A percentile compares a stretch with the other conserved stretches of the same genome.
Evolutionary conservation across 2,797 vertebrate species (phyloP).

Genomic region (Rhinoraja longicauda): DNA sequence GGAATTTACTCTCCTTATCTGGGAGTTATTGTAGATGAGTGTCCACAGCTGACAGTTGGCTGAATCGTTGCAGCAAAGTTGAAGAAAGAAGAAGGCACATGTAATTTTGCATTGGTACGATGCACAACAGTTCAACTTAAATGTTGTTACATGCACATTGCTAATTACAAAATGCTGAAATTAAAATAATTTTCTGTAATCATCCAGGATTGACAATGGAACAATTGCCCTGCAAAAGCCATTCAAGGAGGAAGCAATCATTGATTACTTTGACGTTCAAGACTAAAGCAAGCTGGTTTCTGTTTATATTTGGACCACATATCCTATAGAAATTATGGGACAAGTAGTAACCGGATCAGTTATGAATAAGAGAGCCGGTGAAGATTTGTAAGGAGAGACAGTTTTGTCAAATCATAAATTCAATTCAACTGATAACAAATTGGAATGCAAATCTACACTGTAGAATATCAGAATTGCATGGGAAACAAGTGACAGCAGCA

Average conservation of each 20-base stretch:
- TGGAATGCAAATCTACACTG: not conserved
- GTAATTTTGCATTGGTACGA: too few relatives aligned
- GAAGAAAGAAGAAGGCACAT: too few relatives aligned
- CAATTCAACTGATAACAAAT: not conserved
- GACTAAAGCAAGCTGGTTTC: conserved; percentile 57
- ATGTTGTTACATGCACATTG: not conserved
- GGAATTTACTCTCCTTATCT: too few relatives aligned
- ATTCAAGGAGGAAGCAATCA: conserved; percentile 77
- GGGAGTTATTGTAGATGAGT: too few relatives aligned
- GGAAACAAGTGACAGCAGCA: not conserved
- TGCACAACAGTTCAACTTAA: not conserved
- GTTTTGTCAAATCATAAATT: conserved; percentile 4
- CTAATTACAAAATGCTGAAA: not conserved
- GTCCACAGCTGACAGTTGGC: too few relatives aligned
- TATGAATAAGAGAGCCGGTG: not conserved
- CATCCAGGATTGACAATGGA: conserved; percentile 61
- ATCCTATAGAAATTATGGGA: not conserved
- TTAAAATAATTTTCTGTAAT: not conserved
- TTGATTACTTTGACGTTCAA: conserved; percentile 97
- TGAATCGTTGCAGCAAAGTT: too few relatives aligned
- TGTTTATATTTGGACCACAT: not conserved
- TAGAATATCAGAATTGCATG: not conserved
- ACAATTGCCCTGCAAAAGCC: conserved; percentile 62
- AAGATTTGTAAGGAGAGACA: not conserved
- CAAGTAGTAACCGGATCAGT: not conserved